Conservation (phyloP, 2,797 vertebrate genomes). For the Microhierax caerulescens region DNA sequence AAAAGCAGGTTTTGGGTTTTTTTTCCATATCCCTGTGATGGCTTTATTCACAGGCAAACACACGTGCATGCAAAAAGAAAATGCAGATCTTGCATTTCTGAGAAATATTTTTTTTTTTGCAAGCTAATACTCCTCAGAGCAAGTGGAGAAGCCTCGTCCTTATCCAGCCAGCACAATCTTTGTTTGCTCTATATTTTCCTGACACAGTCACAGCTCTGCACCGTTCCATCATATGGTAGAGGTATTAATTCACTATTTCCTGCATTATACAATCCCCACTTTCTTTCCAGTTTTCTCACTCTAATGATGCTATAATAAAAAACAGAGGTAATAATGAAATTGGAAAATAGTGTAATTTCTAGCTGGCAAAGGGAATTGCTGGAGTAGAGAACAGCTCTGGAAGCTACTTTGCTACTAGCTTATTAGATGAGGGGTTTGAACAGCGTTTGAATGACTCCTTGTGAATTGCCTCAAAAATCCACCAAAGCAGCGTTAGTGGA, state of each 20-base stretch:
- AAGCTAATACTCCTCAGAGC: background rate
- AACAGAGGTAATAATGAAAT: conserved; percentile 54
- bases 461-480: background rate
- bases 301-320: conserved; percentile 63
- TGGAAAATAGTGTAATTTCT: conserved; percentile 45
- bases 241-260: conserved; percentile 66
- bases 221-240: background rate
- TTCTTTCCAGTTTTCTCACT: conserved; percentile 66
- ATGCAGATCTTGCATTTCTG: background rate
- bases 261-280: conserved; percentile 55
- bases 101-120: background rate
- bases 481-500: background rate
- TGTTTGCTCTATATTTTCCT: conserved; percentile 11
- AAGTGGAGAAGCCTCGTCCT: background rate
- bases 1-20: background rate
- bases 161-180: background rate
- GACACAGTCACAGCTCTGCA: conserved; percentile 34
- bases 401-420: conserved; percentile 11
- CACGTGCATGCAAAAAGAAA: background rate
- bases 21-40: background rate
- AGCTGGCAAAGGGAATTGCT: conserved; percentile 12
- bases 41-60: background rate
- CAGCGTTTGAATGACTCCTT: background rate
- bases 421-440: background rate
- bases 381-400: background rate